Conservation (phyloP, 1,140 invertebrate species). For the Hycleus cichorii region DNA sequence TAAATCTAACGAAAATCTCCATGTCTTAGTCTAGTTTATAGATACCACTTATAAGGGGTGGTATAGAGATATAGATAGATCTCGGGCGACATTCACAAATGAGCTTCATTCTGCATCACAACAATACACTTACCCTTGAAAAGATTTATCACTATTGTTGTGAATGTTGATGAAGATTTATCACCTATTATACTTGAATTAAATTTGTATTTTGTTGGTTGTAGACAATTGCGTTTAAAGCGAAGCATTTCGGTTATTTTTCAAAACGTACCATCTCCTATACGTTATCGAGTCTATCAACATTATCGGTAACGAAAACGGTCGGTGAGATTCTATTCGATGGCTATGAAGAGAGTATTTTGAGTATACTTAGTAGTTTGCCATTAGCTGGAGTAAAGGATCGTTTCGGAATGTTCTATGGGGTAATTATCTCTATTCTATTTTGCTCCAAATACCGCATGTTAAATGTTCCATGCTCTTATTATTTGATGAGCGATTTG, state of each 20-base stretch:
- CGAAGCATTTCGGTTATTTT: conserved; percentile 47
- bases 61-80: too few relatives aligned
- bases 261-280: conserved; percentile 40
- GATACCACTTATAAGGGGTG: too few relatives aligned
- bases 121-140: too few relatives aligned
- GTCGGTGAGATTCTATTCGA: conserved; percentile 69
- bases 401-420: conserved; percentile 74
- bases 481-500: too few relatives aligned
- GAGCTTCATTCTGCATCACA: too few relatives aligned
- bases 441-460: too few relatives aligned
- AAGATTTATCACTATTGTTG: too few relatives aligned
- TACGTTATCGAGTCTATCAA: conserved; percentile 20
- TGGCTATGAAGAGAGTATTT: conserved; percentile 63
- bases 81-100: too few relatives aligned
- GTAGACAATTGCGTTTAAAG: conserved; percentile 61
- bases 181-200: neutral
- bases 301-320: conserved; percentile 53
- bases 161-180: neutral
- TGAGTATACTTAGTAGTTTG: conserved; percentile 55
- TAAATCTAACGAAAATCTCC: too few relatives aligned
- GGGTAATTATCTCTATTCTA: conserved; percentile 43
- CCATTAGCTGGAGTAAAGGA: conserved; percentile 48
- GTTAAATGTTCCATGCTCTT: too few relatives aligned
- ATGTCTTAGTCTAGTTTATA: too few relatives aligned
- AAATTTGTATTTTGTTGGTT: conserved; percentile 24